Base-by-base conservation (phyloP, 1,140 invertebrate species). In the Ostrea edulis region DNA sequence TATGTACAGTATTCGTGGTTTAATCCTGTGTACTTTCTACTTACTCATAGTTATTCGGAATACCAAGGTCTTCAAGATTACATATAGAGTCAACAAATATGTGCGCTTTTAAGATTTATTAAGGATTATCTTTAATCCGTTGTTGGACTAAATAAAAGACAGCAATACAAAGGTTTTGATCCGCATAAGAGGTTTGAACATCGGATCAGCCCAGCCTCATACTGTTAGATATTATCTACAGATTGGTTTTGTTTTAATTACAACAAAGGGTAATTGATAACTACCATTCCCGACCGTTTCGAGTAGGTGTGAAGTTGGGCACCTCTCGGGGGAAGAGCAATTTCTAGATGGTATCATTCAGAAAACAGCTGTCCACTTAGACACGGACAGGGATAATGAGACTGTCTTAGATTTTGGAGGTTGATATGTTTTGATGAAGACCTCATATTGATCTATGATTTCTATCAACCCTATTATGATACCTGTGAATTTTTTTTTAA, bases 101-200 rank as follows among this genome's bases (percentile, higher is more conserved):
- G 68, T 77, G 22, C 25, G 68, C 68, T 77, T 22, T 77, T 29
- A 77, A 71, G 68, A 77, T 29, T 77, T 25, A 62, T 62, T 7
- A n/a, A 22, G 68, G 68, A 77, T 77, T 77, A 77, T 77, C 68
- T 22, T 35, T 77, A 77, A 77, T 77, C 68, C 25, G 22, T 35
- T 25, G 68, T 77, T 77, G 68, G 25, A 14, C 68, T 77, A 77
- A 77, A 35, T 77, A 9, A 35, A 14, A 62, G n/a, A 62, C 58
- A 62, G 14, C 14, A 62, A 44, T 44, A 44, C 35, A 44, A n/a
- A 62, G 17, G n/a, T 62, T 62, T 62, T 62, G 55, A 62, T 62
- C 55, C 55, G 17, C 55, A n/a, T 20, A 62, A 20, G 17, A 62
- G 12, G 20, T 62, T 77, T 29, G 22, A 77, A 22, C 22, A 25